Evolutionary conservation across 2,797 vertebrate genomes (phyloP).

Genomic region (Tauraco hartlaubi): DNA sequence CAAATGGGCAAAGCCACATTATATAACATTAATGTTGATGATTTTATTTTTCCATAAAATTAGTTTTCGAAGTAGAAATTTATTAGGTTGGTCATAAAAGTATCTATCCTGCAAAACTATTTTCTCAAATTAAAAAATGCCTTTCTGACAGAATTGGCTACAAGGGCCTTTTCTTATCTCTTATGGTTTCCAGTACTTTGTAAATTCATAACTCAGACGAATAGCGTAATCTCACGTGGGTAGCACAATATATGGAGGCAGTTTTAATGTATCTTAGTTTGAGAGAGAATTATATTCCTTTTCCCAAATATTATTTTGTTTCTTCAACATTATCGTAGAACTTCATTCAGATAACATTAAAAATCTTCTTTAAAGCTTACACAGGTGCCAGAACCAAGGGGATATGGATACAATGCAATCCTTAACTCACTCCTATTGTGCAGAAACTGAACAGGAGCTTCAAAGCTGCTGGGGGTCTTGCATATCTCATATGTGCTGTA

Average conservation of each 20-base stretch:
- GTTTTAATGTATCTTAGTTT: not conserved
- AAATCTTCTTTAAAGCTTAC: conserved; percentile 51
- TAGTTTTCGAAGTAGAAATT: not conserved
- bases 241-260: not conserved
- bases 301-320: conserved; percentile 39
- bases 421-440: conserved; percentile 53
- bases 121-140: conserved; percentile 4
- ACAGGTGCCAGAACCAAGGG: conserved; percentile 33
- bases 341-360: conserved; percentile 10
- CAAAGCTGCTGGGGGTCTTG: conserved; percentile 62
- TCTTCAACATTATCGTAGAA: conserved; percentile 39
- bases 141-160: not conserved
- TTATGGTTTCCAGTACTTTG: not conserved
- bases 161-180: not conserved
- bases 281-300: not conserved
- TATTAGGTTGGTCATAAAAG: not conserved
- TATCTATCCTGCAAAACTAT: not conserved
- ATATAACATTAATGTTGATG: not conserved
- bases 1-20: not conserved
- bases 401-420: conserved; percentile 33
- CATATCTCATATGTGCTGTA: conserved; percentile 61
- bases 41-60: not conserved
- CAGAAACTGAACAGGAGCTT: conserved; percentile 25
- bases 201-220: conserved; percentile 27
- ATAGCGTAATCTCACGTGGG: not conserved